Base-by-base conservation (phyloP, 1,140 invertebrate genomes). In the Oedothorax gibbosus region DNA sequence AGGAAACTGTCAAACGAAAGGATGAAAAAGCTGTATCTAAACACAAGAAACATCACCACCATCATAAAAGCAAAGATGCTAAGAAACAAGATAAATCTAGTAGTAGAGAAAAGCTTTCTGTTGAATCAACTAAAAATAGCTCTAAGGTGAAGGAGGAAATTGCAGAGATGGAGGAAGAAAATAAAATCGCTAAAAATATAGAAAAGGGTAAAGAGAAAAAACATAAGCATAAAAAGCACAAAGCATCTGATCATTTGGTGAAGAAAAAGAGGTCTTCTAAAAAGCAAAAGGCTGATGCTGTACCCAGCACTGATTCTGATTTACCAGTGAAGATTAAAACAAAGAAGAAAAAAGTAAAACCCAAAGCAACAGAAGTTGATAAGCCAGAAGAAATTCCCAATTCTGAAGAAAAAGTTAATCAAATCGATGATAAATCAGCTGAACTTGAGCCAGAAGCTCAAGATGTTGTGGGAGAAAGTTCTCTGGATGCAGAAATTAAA, bases 111-210 rank as follows among this genome's bases (percentile, higher is more conserved):
- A 72, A 85, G 49, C 62, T 12, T 14, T 11, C 69, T n/a, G 35
- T 35, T 35, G 85, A 86, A 21, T 49, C 60, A 49, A 73, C 76
- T 14, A 73, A 54, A 50, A 81, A 79, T 12, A 15, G 68, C 11
- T 64, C 50, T 54, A 75, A 69, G 9, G 57, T 21, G 6, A 75
- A 64, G 6, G 85, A 65, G 11, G 66, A 50, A 3, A 80, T 20
- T 64, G 21, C 11, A n/a, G 18, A 10, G 7, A 0, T 51, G 3
- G 77, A 80, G 51, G 18, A 5, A 53, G 69, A 88, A 95, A 94
- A 64, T 96, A 69, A 85, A 72, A 88, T 89, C 96, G 95, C 90
- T 93, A 89, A 66, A 64, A 68, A 15, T 96, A 95, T 91, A 93
- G 89, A 78, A 71, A 85, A 78, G 53, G n/a, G 57, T 5, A 88